Base-by-base conservation (phyloP, 2,113 vertebrate species). In the Prochilodus magdalenae region DNA sequence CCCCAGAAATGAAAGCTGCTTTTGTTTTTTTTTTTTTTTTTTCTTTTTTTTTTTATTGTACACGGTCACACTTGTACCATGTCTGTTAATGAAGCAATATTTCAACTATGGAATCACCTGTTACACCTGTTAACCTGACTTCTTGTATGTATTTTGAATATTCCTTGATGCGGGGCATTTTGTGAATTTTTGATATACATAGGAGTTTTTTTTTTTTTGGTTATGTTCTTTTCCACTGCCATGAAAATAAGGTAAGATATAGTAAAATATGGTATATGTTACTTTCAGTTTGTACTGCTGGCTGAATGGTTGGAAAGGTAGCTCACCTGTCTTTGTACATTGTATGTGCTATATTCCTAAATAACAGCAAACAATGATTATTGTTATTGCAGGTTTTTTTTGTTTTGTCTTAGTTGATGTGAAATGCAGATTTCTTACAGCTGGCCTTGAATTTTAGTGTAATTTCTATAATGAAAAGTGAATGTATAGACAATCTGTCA, bases 401-500 rank as follows among this genome's bases (percentile, higher is more conserved):
- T 86, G 82, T 73, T 30, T 10, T 10, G 3, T 85, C 87, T 82
- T 89, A 86, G 86, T 86, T 87, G 81, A 74, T 83, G 81, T 83
- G 80, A 90, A 91, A 92, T 89, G 88, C 87, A 87, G 86, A 91
- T 92, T 91, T 92, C 85, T 81, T 92, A 90, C 85, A 79, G 77
- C 91, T 92, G 88, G 92, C 92, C 89, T 92, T 93, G 90, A 93
- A 90, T 89, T 88, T 88, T 85, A 87, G 27, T 77, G 71, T 82
- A 84, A 62, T 86, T 90, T 89, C 63, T 55, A 87, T 84, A 84
- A 88, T 83, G 85, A 81, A 88, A 90, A 86, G 81, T 89, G 93
- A 94, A 93, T 94, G 93, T 94, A 92, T 89, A 89, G 93, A 93
- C 92, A 94, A 93, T 94, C 93, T 90, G 90, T 92, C 91, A 87